Conservation (phyloP, 1,140 invertebrate genomes). For the Papilio dardanus region DNA sequence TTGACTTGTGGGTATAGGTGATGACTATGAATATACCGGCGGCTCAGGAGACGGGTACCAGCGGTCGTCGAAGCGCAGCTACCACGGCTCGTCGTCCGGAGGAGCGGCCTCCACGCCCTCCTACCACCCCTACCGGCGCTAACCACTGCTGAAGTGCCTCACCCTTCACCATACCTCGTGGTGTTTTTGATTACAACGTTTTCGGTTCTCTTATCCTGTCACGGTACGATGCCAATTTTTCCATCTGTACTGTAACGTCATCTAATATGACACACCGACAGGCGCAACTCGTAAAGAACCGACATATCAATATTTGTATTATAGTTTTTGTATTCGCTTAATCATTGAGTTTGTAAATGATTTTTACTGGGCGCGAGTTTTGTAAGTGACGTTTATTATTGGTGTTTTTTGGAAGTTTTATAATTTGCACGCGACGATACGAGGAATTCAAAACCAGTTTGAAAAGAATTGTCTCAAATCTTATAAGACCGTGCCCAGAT, state of each 20-base stretch:
- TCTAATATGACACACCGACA: neutral
- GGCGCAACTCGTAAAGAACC: neutral
- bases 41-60: slow-evolving; percentile 77
- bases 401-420: slow-evolving; percentile 6
- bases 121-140: slow-evolving; percentile 79
- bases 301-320: slow-evolving; percentile 41
- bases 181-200: slow-evolving; percentile 23
- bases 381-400: slow-evolving; percentile 45
- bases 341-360: slow-evolving; percentile 76
- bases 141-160: slow-evolving; percentile 47
- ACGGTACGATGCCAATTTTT: neutral
- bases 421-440: slow-evolving; percentile 20
- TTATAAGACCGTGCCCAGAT: slow-evolving; percentile 52
- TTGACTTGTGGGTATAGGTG: slow-evolving; percentile 62
- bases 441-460: slow-evolving; percentile 7
- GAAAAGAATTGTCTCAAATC: slow-evolving; percentile 38
- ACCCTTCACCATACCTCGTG: neutral
- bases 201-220: slow-evolving; percentile 31
- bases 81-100: slow-evolving; percentile 64
- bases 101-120: slow-evolving; percentile 69
- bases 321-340: slow-evolving; percentile 62
- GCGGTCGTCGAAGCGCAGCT: slow-evolving; percentile 70
- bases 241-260: neutral
- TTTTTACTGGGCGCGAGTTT: slow-evolving; percentile 56
- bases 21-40: slow-evolving; percentile 77